Conservation (phyloP, 2,888 invertebrate genomes). For the Tridacna crocea region DNA sequence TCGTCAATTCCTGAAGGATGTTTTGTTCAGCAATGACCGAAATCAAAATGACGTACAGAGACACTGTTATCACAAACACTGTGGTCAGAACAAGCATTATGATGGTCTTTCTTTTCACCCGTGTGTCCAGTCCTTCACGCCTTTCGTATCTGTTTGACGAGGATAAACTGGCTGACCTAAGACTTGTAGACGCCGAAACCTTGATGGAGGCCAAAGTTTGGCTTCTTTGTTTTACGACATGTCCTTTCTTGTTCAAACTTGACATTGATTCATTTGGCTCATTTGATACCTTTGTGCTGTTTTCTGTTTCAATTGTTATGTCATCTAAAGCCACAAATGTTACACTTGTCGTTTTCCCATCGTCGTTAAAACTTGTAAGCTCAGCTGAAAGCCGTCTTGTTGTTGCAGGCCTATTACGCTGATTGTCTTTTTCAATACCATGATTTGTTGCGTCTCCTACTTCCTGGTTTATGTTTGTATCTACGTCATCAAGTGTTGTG, state of each 20-base stretch:
- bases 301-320: not conserved
- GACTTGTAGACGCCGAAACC: not conserved
- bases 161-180: not conserved
- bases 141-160: not conserved
- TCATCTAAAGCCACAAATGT: not conserved
- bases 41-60: constrained; percentile 35
- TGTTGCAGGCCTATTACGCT: not conserved
- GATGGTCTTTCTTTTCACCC: constrained; percentile 41
- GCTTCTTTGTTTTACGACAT: not conserved
- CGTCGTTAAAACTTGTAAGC: not conserved
- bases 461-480: not conserved
- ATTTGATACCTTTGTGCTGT: not conserved
- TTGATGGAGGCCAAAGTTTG: too few species aligned
- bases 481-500: not conserved
- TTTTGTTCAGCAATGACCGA: constrained; percentile 37
- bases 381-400: not conserved
- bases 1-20: constrained; percentile 25
- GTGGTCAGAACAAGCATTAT: constrained; percentile 55
- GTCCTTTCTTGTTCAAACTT: not conserved
- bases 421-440: not conserved
- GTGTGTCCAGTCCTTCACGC: not conserved
- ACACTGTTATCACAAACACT: constrained; percentile 50
- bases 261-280: not conserved
- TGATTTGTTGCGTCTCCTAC: not conserved
- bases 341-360: not conserved